A percentile compares a stretch with the other conserved stretches of the same genome.
Evolutionary conservation across 2,888 invertebrate species (phyloP).

Genomic region (Girardia tigrina): DNA sequence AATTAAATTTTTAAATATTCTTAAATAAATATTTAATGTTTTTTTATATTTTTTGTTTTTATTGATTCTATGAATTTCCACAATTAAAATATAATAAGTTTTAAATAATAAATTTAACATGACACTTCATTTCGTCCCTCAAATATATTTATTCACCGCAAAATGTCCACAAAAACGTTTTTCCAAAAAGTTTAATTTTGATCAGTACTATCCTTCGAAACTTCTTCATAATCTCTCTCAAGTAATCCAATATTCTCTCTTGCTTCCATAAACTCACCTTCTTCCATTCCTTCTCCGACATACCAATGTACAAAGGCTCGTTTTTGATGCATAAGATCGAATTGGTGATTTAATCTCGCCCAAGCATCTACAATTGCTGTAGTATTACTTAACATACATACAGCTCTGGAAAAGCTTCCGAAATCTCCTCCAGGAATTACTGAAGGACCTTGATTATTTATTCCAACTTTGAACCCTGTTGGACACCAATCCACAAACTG

Average conservation of each 20-base stretch:
- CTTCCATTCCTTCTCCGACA: constrained; percentile 52
- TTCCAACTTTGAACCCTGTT: constrained; percentile 60
- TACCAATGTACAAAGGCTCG: constrained; percentile 49
- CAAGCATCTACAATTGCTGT: constrained; percentile 52
- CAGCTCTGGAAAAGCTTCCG: constrained; percentile 52
- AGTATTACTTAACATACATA: constrained; percentile 52
- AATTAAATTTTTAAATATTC: too few relatives aligned
- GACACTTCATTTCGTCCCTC: too few relatives aligned
- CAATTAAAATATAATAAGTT: too few relatives aligned
- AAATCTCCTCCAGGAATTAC: constrained; percentile 61
- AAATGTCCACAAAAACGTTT: too few relatives aligned
- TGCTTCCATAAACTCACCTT: constrained; percentile 73
- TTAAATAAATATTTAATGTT: too few relatives aligned
- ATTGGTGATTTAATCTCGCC: constrained; percentile 46
- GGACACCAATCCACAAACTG: constrained; percentile 70
- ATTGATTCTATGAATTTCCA: too few relatives aligned
- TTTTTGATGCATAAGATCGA: constrained; percentile 43
- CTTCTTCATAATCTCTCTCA: constrained; percentile 52
- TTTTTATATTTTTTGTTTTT: too few relatives aligned
- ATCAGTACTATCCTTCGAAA: too few relatives aligned
- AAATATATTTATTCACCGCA: too few relatives aligned
- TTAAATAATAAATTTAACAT: too few relatives aligned
- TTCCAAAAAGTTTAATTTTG: too few relatives aligned
- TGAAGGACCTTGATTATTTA: constrained; percentile 53
- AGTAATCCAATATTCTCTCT: constrained; percentile 63